Percentiles rank a stretch among this genome's conserved stretches.
These are phyloP conservation scores for Drosophila subsilvestris DNA, from an alignment of 2,888 invertebrate species.

Conservation along the genomic window DNA sequence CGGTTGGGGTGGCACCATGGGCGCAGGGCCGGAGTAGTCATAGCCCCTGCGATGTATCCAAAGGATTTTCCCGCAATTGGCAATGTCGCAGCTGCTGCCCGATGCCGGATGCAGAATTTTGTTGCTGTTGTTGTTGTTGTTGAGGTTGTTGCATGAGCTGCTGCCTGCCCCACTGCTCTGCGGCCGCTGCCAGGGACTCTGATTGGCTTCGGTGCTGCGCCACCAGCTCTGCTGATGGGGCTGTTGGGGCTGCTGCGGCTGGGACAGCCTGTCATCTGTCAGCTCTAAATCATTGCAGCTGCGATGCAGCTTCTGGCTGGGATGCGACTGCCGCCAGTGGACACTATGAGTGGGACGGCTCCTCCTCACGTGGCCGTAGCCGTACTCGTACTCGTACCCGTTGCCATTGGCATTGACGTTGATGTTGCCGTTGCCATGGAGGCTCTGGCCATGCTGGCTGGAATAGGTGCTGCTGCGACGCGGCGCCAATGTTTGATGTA, in stretches of 20 bases:
- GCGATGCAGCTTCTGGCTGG: constrained; percentile 66
- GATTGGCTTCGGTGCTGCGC: constrained; percentile 37
- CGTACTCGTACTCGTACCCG: constrained; percentile 8
- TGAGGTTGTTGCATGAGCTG: constrained; percentile 17
- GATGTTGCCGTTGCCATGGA: constrained; percentile 38
- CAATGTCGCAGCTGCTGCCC: constrained; percentile 77
- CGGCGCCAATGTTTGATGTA: constrained; percentile 73
- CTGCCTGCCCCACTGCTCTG: constrained; percentile 58
- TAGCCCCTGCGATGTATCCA: constrained; percentile 76
- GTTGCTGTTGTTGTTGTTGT: constrained; percentile 34
- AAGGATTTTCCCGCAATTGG: constrained; percentile 83
- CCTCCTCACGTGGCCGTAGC: constrained; percentile 1
- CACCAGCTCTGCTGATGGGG: constrained; percentile 36
- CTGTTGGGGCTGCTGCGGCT: constrained; percentile 19
- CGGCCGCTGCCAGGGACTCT: constrained; percentile 51
- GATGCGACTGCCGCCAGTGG: constrained; percentile 51
- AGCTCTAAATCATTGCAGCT: constrained; percentile 75
- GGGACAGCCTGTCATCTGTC: constrained; percentile 40
- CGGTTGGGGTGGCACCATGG: constrained; percentile 55
- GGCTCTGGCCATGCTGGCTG: constrained; percentile 36
- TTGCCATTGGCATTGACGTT: constrained; percentile 40
- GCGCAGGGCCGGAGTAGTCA: constrained; percentile 21
- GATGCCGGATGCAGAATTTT: constrained; percentile 26
- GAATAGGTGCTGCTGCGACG: constrained; percentile 64
- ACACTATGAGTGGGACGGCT: constrained; percentile 20